Percentiles rank a stretch among this genome's conserved stretches.
These are phyloP conservation scores for Hypothenemus hampei DNA, from an alignment of 1,140 invertebrate genomes.

Conservation along the genomic window DNA sequence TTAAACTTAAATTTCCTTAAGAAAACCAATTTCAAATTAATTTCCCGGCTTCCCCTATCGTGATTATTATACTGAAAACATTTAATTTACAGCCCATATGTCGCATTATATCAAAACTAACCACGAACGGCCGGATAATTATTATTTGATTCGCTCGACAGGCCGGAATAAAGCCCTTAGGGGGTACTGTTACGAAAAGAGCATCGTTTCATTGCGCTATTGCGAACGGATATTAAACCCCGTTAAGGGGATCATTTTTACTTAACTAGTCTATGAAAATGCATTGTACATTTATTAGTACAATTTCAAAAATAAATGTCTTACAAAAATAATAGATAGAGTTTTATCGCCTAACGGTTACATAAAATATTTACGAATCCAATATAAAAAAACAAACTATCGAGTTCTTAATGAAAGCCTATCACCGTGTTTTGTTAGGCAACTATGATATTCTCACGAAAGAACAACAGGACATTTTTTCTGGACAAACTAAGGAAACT, in stretches of 20 bases:
- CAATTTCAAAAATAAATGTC: too few species aligned
- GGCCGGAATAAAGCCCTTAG: slow-evolving; percentile 7
- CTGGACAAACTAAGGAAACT: too few species aligned
- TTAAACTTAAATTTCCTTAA: too few species aligned
- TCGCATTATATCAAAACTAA: slow-evolving; percentile 19
- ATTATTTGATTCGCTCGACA: slow-evolving; percentile 18
- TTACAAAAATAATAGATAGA: too few species aligned
- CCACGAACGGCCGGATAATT: slow-evolving; percentile 21
- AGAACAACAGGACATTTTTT: background rate
- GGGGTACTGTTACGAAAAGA: slow-evolving; percentile 1
- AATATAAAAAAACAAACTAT: background rate
- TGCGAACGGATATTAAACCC: too few species aligned
- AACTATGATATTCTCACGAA: background rate
- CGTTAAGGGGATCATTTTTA: too few species aligned
- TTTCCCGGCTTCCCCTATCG: too few species aligned
- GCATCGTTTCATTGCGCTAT: too few species aligned
- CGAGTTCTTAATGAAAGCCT: background rate
- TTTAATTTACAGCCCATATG: slow-evolving; percentile 17
- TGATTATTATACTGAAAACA: slow-evolving; percentile 2
- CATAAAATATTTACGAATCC: slow-evolving; percentile 2
- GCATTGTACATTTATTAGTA: too few species aligned
- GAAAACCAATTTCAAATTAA: too few species aligned
- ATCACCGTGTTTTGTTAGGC: background rate
- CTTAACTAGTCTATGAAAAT: too few species aligned
- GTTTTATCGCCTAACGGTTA: slow-evolving; percentile 1